phyloP scores from a whole-genome alignment of 2,888 invertebrate species.

The Philhelius pedissequus region DNA sequence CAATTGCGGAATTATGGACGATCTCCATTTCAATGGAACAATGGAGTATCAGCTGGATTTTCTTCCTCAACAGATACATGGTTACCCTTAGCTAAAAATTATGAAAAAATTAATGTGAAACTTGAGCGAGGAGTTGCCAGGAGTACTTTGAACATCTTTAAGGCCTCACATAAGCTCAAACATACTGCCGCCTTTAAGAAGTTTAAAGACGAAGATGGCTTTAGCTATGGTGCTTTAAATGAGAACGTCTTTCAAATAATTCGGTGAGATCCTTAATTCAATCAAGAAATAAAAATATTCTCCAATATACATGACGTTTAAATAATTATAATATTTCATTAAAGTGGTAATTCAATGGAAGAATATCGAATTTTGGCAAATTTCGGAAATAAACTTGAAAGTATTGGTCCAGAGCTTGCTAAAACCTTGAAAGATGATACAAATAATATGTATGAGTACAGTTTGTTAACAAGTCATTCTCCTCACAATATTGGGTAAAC shows the following conservation, averaged over 20 bases:
- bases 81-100: conserved; percentile 85
- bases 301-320: too few species aligned
- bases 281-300: too few species aligned
- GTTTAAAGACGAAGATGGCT: conserved; percentile 72
- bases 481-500: conserved; percentile 72
- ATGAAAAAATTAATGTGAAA: conserved; percentile 81
- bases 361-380: conserved; percentile 74
- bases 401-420: conserved; percentile 65
- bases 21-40: conserved; percentile 83
- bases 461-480: conserved; percentile 72
- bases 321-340: background rate
- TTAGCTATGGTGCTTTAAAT: conserved; percentile 73
- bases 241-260: conserved; percentile 75
- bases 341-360: conserved; percentile 72
- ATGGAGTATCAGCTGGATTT: conserved; percentile 81
- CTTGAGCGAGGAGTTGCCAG: conserved; percentile 79
- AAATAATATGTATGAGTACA: conserved; percentile 72
- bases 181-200: conserved; percentile 76
- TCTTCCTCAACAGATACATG: conserved; percentile 82
- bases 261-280: conserved; percentile 65
- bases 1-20: conserved; percentile 77
- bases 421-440: conserved; percentile 7
- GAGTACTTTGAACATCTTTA: conserved; percentile 83
- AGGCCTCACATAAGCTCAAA: conserved; percentile 80
- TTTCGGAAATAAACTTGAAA: conserved; percentile 73